A percentile compares a stretch with the other conserved stretches of the same genome.
These are phyloP conservation scores for Catocala sponsa DNA, from an alignment of 2,888 invertebrate genomes.

Conservation along the genomic window DNA sequence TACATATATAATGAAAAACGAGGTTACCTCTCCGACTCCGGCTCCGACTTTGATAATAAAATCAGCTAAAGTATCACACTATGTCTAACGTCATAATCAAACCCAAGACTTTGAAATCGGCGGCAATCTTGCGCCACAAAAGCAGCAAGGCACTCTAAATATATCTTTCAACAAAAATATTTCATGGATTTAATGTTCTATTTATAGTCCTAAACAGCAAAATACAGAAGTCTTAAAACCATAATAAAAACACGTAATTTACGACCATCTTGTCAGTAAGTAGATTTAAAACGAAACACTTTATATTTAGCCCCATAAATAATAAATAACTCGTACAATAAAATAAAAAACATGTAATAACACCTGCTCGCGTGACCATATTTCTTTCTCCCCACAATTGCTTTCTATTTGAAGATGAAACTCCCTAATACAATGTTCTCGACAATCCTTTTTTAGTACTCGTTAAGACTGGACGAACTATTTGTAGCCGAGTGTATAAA, in stretches of 20 bases:
- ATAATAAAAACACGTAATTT: constrained; percentile 11
- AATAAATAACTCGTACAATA: constrained; percentile 14
- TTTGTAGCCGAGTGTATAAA: constrained; percentile 2
- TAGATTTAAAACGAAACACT: constrained; percentile 13
- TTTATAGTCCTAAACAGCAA: background rate
- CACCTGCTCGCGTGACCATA: constrained; percentile 23
- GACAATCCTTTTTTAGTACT: constrained; percentile 39
- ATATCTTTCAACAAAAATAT: no score
- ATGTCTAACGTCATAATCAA: no score
- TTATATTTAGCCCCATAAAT: constrained; percentile 19
- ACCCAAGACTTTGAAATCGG: no score
- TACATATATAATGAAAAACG: no score
- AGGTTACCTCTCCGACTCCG: no score
- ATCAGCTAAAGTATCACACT: no score
- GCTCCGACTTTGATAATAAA: no score
- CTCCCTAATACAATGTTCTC: constrained; percentile 41
- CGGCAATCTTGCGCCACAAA: no score
- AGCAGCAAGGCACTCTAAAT: no score
- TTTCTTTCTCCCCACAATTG: constrained; percentile 42
- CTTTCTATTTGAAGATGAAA: constrained; percentile 41
- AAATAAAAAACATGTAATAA: constrained; percentile 24
- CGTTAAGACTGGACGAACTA: constrained; percentile 5
- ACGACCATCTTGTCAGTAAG: constrained; percentile 12
- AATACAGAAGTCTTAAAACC: constrained; percentile 6
- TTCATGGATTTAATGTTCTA: background rate